These are phyloP conservation scores for Tromatobia lineatoria DNA, from an alignment of 2,888 invertebrate species.

Conservation along the genomic window DNA sequence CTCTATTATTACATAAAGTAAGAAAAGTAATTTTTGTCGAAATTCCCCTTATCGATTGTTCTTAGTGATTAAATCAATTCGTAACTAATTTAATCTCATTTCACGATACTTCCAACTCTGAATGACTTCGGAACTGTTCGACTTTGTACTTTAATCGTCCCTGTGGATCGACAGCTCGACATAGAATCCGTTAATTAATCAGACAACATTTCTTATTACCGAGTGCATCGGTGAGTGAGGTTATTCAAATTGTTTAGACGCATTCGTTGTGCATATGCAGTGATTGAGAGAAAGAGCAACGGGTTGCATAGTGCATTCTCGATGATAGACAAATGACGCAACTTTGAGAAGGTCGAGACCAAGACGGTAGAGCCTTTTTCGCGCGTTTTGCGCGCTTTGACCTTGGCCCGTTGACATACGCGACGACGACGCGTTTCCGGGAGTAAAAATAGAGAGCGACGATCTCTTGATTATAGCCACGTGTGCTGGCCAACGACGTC, in stretches of 20 bases:
- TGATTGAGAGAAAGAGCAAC: not conserved
- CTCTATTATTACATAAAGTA: no score
- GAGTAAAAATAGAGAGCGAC: slow-evolving; percentile 64
- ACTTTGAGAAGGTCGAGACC: slow-evolving; percentile 60
- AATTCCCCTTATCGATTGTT: no score
- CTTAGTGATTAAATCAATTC: no score
- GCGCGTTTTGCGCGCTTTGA: slow-evolving; percentile 48
- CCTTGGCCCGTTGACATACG: slow-evolving; percentile 64
- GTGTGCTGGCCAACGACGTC: slow-evolving; percentile 44
- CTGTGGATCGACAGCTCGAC: slow-evolving; percentile 12
- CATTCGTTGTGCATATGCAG: not conserved
- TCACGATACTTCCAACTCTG: not conserved
- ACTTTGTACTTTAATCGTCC: slow-evolving; percentile 13
- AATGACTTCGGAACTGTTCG: not conserved
- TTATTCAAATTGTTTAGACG: not conserved
- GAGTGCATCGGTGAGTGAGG: not conserved
- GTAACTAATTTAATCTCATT: not conserved
- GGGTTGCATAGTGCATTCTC: not conserved
- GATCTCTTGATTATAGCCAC: slow-evolving; percentile 57
- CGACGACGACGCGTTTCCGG: slow-evolving; percentile 52
- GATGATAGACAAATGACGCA: slow-evolving; percentile 54
- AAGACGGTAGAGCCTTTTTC: slow-evolving; percentile 42
- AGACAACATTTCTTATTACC: not conserved
- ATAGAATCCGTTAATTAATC: slow-evolving; percentile 11
- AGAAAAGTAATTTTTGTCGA: no score